These are phyloP conservation scores for Scolopax bukidnonensis DNA, from an alignment of 2,797 vertebrate genomes.

Conservation along the genomic window DNA sequence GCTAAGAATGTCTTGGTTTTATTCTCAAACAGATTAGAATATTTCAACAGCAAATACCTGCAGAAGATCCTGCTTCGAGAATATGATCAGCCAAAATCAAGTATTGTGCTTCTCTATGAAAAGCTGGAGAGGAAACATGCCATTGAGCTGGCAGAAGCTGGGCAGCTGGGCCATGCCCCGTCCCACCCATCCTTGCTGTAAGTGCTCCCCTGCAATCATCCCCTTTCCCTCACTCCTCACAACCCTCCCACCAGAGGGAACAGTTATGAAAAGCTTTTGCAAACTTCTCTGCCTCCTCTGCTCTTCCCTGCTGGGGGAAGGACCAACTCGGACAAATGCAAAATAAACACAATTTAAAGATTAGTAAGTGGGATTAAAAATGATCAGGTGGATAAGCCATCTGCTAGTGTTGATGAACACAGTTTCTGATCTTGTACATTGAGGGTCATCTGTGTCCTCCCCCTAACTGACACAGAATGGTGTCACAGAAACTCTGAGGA, in stretches of 20 bases:
- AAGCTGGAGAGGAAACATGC: slow-evolving; percentile 83
- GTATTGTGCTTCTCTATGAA: slow-evolving; percentile 85
- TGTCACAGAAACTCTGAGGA: neutral
- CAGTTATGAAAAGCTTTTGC: neutral
- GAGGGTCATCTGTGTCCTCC: neutral
- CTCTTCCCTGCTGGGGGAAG: neutral
- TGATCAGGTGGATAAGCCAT: neutral
- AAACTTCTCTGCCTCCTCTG: neutral
- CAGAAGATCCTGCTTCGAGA: slow-evolving; percentile 84
- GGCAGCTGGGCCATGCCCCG: slow-evolving; percentile 40
- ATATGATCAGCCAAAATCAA: slow-evolving; percentile 82
- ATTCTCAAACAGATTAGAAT: slow-evolving; percentile 73
- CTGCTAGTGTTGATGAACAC: too few species aligned
- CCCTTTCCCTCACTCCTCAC: neutral
- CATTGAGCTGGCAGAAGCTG: slow-evolving; percentile 70
- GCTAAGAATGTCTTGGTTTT: neutral
- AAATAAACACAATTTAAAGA: neutral
- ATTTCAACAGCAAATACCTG: slow-evolving; percentile 86
- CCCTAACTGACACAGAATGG: fast-evolving
- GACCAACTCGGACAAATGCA: neutral
- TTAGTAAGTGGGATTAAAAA: neutral
- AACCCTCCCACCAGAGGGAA: neutral
- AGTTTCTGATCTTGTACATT: fast-evolving
- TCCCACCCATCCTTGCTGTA: slow-evolving; percentile 54
- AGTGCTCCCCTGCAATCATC: neutral